Percentiles rank a stretch among this genome's conserved stretches.
phyloP scores from a whole-genome alignment of 2,888 invertebrate genomes.

The Amphipoea oculea region DNA sequence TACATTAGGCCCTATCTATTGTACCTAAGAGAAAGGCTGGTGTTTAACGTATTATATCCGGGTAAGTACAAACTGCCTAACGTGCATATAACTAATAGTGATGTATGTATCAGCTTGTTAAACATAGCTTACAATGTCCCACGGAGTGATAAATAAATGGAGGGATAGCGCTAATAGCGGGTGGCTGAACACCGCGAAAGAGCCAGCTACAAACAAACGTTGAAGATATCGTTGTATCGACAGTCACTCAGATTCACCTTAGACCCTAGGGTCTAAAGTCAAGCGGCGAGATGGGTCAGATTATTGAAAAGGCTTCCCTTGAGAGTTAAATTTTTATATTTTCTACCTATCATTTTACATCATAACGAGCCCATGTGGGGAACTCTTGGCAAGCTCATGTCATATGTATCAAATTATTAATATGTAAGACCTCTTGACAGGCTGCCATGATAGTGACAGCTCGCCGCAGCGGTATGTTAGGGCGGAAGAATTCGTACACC shows the following conservation, averaged over 20 bases:
- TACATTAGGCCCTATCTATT: conserved; percentile 54
- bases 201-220: background rate
- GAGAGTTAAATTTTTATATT: background rate
- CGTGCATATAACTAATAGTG: conserved; percentile 43
- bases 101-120: conserved; percentile 38
- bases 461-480: background rate
- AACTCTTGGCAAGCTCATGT: background rate
- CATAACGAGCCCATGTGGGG: background rate
- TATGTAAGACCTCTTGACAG: background rate
- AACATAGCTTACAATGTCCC: conserved; percentile 33
- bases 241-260: background rate
- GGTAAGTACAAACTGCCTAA: conserved; percentile 46
- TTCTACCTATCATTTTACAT: background rate
- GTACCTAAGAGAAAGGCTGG: conserved; percentile 57
- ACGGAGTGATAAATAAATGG: conserved; percentile 38
- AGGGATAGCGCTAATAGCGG: background rate
- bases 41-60: conserved; percentile 59
- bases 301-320: background rate
- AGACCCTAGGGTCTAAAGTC: background rate
- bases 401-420: background rate
- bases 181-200: background rate
- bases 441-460: background rate
- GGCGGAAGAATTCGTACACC: background rate
- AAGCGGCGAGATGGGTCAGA: background rate
- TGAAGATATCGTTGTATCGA: conserved; percentile 1